Conservation (phyloP, 2,797 vertebrate genomes). For the Epinephelus awoara region DNA sequence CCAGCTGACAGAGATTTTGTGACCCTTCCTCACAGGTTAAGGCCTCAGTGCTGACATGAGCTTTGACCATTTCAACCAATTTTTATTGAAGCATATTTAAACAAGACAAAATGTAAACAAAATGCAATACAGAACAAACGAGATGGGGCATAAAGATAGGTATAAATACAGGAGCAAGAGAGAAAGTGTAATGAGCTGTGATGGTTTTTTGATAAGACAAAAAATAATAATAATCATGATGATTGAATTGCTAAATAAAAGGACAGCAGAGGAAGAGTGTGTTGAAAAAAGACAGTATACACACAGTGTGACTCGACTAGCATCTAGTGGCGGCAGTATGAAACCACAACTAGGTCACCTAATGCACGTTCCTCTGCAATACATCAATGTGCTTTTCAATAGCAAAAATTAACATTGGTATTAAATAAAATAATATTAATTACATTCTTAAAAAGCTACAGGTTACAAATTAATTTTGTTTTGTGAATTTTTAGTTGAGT, state of each 20-base stretch:
- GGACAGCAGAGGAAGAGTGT: no score
- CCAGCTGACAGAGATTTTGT: neutral
- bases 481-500: no score
- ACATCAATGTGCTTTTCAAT: neutral
- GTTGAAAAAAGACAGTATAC: neutral
- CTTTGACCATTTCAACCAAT: neutral
- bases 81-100: neutral
- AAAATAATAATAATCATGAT: neutral
- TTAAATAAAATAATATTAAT: no score
- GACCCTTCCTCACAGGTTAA: neutral
- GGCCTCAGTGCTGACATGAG: neutral
- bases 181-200: neutral
- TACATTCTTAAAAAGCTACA: no score
- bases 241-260: neutral
- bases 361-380: no score
- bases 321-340: neutral
- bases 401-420: neutral
- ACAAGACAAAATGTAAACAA: neutral
- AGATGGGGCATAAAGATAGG: neutral
- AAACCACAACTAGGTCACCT: neutral
- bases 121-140: neutral
- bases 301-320: neutral
- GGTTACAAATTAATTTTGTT: no score
- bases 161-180: neutral
- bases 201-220: neutral